Evolutionary conservation across 2,888 invertebrate species (phyloP).

Genomic region (Trissoscelio sp.): DNA sequence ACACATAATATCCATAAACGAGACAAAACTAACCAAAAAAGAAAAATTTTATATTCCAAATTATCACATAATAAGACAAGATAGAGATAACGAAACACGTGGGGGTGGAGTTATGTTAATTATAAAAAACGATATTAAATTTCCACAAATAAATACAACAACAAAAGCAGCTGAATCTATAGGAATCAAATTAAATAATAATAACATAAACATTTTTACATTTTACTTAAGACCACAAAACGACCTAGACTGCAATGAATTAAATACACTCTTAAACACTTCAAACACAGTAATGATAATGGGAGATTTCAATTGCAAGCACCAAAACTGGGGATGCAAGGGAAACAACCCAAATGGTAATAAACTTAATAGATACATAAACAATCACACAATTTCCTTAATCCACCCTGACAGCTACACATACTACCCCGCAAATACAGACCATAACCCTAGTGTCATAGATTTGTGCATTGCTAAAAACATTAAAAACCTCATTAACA

Average conservation of each 20-base stretch:
- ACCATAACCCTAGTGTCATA: background rate
- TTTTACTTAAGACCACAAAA: background rate
- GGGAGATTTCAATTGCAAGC: background rate
- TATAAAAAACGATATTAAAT: background rate
- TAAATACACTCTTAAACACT: background rate
- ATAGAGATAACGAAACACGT: background rate
- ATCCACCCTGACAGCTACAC: background rate
- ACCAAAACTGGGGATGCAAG: background rate
- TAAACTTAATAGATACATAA: background rate
- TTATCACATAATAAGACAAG: background rate
- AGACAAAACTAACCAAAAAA: background rate
- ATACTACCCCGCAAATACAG: background rate
- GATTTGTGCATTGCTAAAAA: too few species aligned
- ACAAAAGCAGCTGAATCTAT: background rate
- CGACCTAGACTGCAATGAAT: background rate
- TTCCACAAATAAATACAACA: background rate
- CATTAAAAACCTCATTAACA: too few species aligned
- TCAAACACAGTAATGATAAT: background rate
- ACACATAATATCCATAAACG: background rate
- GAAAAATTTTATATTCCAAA: background rate
- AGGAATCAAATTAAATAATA: background rate
- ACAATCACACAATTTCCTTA: background rate
- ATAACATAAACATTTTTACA: background rate
- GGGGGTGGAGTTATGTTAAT: background rate
- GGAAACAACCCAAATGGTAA: background rate